A percentile compares a stretch with the other conserved stretches of the same genome.
Conservation (phyloP, 2,888 invertebrate genomes). For the Netelia fuscicornis region DNA sequence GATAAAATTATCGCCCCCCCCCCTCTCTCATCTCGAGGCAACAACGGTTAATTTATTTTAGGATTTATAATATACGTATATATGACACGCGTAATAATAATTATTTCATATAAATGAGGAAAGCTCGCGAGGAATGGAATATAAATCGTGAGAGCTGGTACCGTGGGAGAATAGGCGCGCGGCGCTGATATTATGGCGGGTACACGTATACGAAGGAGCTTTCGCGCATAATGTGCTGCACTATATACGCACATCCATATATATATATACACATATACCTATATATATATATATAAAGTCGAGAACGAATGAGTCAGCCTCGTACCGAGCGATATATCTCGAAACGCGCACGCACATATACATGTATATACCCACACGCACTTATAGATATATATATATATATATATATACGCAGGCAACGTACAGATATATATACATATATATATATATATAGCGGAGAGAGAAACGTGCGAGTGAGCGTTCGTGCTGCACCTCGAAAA, state of each 20-base stretch:
- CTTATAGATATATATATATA: constrained; percentile 58
- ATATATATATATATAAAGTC: constrained; percentile 40
- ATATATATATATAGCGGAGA: constrained; percentile 39
- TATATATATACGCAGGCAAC: constrained; percentile 38
- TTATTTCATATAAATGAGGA: constrained; percentile 51
- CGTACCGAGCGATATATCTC: constrained; percentile 72
- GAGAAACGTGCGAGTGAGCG: constrained; percentile 69
- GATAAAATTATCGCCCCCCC: constrained; percentile 29
- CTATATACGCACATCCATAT: constrained; percentile 22
- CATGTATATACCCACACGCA: constrained; percentile 64
- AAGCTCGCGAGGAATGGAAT: constrained; percentile 57
- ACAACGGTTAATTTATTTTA: constrained; percentile 25
- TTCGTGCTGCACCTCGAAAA: constrained; percentile 81
- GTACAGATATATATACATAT: constrained; percentile 39
- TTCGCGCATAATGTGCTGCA: constrained; percentile 61
- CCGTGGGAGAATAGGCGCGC: constrained; percentile 73
- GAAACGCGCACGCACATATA: constrained; percentile 67
- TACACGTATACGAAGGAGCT: constrained; percentile 68
- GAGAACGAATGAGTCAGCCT: constrained; percentile 75
- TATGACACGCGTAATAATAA: constrained; percentile 15
- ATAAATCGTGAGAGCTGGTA: constrained; percentile 59
- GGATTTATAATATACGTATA: constrained; percentile 11
- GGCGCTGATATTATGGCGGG: constrained; percentile 72
- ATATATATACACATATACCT: constrained; percentile 35
- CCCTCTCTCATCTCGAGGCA: not conserved